Evolutionary conservation across 2,797 vertebrate genomes (phyloP).

Genomic region (Acanthornis magna): DNA sequence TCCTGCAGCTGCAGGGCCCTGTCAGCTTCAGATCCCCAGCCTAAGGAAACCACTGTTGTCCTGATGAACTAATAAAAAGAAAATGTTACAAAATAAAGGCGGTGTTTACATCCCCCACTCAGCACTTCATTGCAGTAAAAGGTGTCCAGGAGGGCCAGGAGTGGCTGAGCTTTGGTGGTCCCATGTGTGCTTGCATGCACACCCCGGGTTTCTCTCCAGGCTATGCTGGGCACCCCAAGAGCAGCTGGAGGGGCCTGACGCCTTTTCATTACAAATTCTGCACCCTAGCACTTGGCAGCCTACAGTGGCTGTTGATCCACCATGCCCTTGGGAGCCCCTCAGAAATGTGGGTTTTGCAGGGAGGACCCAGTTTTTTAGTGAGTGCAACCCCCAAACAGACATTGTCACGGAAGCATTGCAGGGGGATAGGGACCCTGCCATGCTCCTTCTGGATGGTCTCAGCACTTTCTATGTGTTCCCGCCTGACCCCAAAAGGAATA

Average conservation of each 20-base stretch:
- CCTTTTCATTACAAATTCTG: not conserved
- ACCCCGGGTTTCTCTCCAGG: not conserved
- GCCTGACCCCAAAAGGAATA: slow-evolving; percentile 9
- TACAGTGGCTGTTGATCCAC: not conserved
- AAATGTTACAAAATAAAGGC: not conserved
- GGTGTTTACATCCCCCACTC: not conserved
- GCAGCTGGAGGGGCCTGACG: not conserved
- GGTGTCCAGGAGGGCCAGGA: not conserved
- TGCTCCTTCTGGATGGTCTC: not conserved
- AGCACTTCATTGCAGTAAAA: not conserved
- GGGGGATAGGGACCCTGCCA: not conserved
- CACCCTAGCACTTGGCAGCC: not conserved
- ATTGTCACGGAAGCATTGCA: not conserved
- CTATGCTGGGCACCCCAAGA: not conserved
- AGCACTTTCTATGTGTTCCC: slow-evolving; percentile 12
- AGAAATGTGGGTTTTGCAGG: not conserved
- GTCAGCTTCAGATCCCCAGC: not conserved
- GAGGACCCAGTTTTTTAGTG: not conserved
- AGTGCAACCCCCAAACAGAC: not conserved
- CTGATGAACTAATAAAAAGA: not conserved
- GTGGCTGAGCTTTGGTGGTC: not conserved
- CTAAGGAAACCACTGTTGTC: not conserved
- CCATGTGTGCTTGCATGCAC: not conserved
- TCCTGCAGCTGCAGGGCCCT: not conserved
- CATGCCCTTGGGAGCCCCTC: not conserved